Base-by-base conservation (phyloP, 2,888 invertebrate species). In the Synergus gifuensis region DNA sequence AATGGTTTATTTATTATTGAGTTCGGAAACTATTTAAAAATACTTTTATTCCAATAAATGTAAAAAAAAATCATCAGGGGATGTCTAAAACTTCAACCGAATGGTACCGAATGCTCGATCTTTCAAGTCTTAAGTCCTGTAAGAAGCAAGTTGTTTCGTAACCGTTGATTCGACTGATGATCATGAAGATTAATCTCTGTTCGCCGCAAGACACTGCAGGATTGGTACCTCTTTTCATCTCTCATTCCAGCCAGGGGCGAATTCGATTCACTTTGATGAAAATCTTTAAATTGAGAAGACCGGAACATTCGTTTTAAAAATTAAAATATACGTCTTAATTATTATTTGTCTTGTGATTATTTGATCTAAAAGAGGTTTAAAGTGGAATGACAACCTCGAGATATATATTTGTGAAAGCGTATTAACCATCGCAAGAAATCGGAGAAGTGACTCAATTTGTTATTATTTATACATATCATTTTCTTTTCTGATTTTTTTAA, bases 111-210 rank as follows among this genome's bases (percentile, higher is more conserved):
- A 76, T 73, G 76, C 77, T 79, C 69, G 83, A 79, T 85, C 79
- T 67, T 40, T 54, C 60, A 42, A 67, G 79, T 62, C 69, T 78
- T 81, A 69, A 81, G 78, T 81, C 76, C 83, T 76, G 11, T 69
- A 66, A 76, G 79, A 79, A 69, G 49, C 44, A 77, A 82, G 69
- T 69, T 82, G 82, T 63, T 63, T 79, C 76, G 81, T 80, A 78
- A 81, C 82, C 78, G 78, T 44, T 78, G 82, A 81, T 77, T 80
- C 79, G 64, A 36, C 73, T 76, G 86, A 86, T 79, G 84, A 85
- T 85, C 83, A 73, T 80, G 80, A 80, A 84, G 86, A 86, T 85
- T 86, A 85, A 86, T 86, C 83, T 83, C 49, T 79, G 76, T 64
- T 81, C 82, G 66, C 79, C 79, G 82, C 81, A 76, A 85, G 73